A percentile compares a stretch with the other conserved stretches of the same genome.
These are phyloP conservation scores for Campylomormyrus numenius DNA, from an alignment of 2,113 vertebrate species.

Conservation along the genomic window DNA sequence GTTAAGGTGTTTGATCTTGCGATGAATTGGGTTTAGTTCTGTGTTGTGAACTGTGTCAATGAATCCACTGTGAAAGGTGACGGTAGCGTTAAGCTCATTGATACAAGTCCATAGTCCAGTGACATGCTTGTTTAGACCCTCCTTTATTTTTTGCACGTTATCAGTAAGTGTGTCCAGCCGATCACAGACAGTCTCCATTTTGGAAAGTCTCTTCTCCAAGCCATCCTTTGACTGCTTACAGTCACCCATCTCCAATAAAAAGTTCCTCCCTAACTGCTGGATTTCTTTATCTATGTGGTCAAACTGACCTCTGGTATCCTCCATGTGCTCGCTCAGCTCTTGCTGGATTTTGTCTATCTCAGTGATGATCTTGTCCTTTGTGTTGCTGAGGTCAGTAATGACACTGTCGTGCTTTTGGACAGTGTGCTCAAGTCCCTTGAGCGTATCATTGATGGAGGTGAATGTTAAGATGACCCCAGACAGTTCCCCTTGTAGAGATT, in stretches of 20 bases:
- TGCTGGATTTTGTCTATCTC: slow-evolving; percentile 85
- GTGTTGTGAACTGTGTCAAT: slow-evolving; percentile 66
- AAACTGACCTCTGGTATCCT: slow-evolving; percentile 68
- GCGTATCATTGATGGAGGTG: slow-evolving; percentile 75
- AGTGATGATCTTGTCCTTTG: slow-evolving; percentile 81
- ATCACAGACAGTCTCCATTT: slow-evolving; percentile 77
- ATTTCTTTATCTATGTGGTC: slow-evolving; percentile 57
- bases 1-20: slow-evolving; percentile 69
- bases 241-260: slow-evolving; percentile 61
- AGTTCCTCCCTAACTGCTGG: slow-evolving; percentile 46
- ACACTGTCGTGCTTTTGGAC: slow-evolving; percentile 77
- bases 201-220: slow-evolving; percentile 76
- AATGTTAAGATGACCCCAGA: slow-evolving; percentile 71
- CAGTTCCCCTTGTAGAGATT: slow-evolving; percentile 72
- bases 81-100: slow-evolving; percentile 69
- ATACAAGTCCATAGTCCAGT: slow-evolving; percentile 75
- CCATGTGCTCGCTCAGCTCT: slow-evolving; percentile 66
- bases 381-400: slow-evolving; percentile 68
- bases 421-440: slow-evolving; percentile 72
- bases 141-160: slow-evolving; percentile 71
- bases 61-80: slow-evolving; percentile 55
- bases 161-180: slow-evolving; percentile 68
- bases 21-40: slow-evolving; percentile 60
- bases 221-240: slow-evolving; percentile 56
- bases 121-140: slow-evolving; percentile 77